A percentile compares a stretch with the other conserved stretches of the same genome.
phyloP scores from a whole-genome alignment of 2,888 invertebrate species.

The Tenthredo mesomela region DNA sequence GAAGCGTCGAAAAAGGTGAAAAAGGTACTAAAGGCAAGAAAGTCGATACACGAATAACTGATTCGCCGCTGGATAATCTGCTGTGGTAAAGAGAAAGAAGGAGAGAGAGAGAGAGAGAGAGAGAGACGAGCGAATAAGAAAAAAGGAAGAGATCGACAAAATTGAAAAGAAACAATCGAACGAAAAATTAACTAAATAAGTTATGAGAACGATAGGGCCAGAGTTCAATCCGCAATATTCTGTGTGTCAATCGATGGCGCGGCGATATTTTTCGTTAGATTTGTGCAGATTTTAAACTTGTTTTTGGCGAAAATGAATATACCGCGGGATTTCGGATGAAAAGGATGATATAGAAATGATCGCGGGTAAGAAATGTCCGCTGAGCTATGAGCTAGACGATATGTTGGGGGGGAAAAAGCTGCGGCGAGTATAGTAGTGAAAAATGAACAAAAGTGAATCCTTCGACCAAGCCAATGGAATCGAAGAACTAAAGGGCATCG shows the following conservation, averaged over 20 bases:
- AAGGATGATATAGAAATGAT: neutral
- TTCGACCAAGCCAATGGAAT: conserved; percentile 66
- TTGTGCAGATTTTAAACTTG: neutral
- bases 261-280: neutral
- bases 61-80: conserved; percentile 77
- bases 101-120: too few relatives aligned
- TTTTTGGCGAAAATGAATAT: neutral
- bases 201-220: neutral
- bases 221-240: neutral
- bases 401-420: conserved; percentile 32
- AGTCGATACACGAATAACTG: conserved; percentile 77
- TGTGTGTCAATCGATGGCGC: neutral
- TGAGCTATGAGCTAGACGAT: neutral
- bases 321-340: neutral
- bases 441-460: conserved; percentile 43
- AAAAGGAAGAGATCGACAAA: too few relatives aligned
- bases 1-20: conserved; percentile 67
- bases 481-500: conserved; percentile 68
- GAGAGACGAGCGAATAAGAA: too few relatives aligned
- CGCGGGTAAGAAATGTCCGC: neutral
- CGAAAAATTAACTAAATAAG: neutral
- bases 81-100: neutral
- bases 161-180: neutral
- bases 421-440: conserved; percentile 15
- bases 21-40: conserved; percentile 67